Evolutionary conservation across 2,888 invertebrate species (phyloP).

Genomic region (Alentia gelatinosa): DNA sequence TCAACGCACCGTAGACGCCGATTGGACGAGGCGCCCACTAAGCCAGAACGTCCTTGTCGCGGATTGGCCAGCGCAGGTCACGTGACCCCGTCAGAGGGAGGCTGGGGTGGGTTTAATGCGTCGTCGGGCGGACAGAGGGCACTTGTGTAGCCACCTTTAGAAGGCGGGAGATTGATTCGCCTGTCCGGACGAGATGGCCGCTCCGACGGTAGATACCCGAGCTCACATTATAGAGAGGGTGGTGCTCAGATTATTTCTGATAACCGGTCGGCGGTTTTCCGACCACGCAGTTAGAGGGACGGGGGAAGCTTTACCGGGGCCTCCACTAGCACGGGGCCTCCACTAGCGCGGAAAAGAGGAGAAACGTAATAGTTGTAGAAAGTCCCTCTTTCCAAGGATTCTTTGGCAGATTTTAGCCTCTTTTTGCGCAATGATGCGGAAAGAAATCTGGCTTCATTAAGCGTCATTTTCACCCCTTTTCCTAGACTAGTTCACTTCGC

Average conservation of each 20-base stretch:
- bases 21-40: background rate
- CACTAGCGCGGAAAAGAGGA: too few relatives aligned
- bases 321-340: too few relatives aligned
- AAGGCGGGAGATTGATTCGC: constrained; percentile 3
- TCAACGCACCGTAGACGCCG: background rate
- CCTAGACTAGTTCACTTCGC: too few relatives aligned
- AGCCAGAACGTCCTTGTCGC: background rate
- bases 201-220: background rate
- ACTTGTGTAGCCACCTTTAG: background rate
- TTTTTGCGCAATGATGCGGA: too few relatives aligned
- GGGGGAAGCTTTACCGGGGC: too few relatives aligned
- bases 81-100: background rate
- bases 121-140: background rate
- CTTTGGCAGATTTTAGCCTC: too few relatives aligned
- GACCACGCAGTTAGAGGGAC: too few relatives aligned
- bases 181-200: background rate
- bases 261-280: background rate
- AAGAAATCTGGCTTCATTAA: too few relatives aligned
- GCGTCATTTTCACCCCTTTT: too few relatives aligned
- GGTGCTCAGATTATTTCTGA: background rate
- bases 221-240: background rate
- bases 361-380: too few relatives aligned
- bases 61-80: constrained; percentile 4
- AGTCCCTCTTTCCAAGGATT: too few relatives aligned
- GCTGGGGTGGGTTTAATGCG: background rate